Percentiles rank a stretch among this genome's conserved stretches.
Conservation (phyloP, 2,113 vertebrate genomes). For the Salvator merianae region DNA sequence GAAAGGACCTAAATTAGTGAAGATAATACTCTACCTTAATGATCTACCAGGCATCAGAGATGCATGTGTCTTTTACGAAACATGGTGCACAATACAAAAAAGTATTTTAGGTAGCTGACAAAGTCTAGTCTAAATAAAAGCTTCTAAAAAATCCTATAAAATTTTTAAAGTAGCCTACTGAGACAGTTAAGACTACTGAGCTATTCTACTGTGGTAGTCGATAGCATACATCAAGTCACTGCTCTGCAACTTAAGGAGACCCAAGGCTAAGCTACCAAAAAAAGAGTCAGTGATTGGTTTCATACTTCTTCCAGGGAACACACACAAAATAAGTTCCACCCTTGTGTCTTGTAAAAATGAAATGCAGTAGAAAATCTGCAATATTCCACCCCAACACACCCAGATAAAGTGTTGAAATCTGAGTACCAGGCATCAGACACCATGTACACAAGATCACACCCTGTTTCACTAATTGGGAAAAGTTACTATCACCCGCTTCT, state of each 20-base stretch:
- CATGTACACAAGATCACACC: neutral
- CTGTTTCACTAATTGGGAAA: neutral
- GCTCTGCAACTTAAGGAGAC: neutral
- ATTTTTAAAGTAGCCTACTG: neutral
- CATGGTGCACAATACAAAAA: neutral
- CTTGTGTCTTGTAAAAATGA: neutral
- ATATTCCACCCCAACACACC: slow-evolving; percentile 13
- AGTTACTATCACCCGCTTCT: neutral
- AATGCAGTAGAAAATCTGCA: neutral
- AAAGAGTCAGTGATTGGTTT: neutral
- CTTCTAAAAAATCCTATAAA: neutral
- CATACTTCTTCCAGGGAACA: neutral
- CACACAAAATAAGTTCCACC: neutral
- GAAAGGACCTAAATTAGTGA: too few relatives aligned
- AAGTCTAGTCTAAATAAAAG: neutral
- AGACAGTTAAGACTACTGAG: too few relatives aligned
- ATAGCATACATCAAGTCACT: too few relatives aligned
- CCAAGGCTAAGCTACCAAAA: neutral
- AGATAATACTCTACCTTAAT: neutral
- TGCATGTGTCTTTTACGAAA: too few relatives aligned
- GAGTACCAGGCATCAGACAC: neutral
- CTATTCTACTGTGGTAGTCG: too few relatives aligned
- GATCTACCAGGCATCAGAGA: neutral
- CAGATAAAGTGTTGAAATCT: slow-evolving; percentile 20
- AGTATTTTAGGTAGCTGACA: too few relatives aligned